These are phyloP conservation scores for Phylloscopus trochiloides DNA, from an alignment of 2,113 vertebrate genomes.

Conservation along the genomic window DNA sequence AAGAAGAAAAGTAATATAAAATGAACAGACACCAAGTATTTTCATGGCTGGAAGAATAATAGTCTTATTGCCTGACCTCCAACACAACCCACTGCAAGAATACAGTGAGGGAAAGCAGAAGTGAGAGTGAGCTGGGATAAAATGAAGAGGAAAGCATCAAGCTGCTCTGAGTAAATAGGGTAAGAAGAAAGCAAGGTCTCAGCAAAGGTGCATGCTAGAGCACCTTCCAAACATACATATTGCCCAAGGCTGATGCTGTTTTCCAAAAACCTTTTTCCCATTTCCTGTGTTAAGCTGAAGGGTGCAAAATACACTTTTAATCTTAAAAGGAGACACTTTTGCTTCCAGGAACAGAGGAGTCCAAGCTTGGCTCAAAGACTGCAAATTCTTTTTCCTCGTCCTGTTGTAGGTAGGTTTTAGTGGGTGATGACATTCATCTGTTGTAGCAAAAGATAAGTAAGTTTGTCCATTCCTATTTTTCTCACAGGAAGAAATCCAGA, in stretches of 20 bases:
- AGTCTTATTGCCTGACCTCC: neutral
- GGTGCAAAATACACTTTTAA: constrained; percentile 31
- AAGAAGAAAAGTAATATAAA: neutral
- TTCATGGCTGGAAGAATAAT: neutral
- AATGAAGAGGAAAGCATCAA: neutral
- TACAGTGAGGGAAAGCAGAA: neutral
- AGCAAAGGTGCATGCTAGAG: neutral
- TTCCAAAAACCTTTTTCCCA: constrained; percentile 46
- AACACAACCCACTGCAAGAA: neutral
- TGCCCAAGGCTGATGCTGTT: neutral
- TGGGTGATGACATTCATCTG: constrained; percentile 45
- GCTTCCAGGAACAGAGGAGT: constrained; percentile 7
- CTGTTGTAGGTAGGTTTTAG: constrained; percentile 47
- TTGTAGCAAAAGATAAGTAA: constrained; percentile 15
- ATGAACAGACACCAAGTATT: neutral
- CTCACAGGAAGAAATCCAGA: constrained; percentile 29
- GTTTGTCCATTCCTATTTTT: neutral
- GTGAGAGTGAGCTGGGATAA: neutral
- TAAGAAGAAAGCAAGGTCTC: neutral
- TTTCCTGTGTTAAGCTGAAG: constrained; percentile 31
- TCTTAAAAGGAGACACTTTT: constrained; percentile 40
- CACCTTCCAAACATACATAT: neutral
- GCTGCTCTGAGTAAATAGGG: neutral
- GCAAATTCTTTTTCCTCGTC: neutral
- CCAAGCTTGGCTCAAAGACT: constrained; percentile 1